These are phyloP conservation scores for Pleuronectes platessa DNA, from an alignment of 2,113 vertebrate species.

Conservation along the genomic window DNA sequence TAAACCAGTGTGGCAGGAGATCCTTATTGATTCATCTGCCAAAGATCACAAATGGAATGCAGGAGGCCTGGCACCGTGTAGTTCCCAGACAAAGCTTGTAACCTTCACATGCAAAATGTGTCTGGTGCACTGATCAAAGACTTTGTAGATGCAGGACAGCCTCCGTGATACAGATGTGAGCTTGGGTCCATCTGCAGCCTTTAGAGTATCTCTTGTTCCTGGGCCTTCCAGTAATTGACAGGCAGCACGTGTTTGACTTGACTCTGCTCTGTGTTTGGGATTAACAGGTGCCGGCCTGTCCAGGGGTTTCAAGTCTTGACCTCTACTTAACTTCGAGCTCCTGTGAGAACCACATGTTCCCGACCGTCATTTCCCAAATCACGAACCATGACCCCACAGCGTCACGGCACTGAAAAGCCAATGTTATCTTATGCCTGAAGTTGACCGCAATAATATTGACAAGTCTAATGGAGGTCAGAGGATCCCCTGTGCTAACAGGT, in stretches of 20 bases:
- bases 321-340: slow-evolving; percentile 31
- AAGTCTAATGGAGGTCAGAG: slow-evolving; percentile 56
- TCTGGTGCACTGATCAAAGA: slow-evolving; percentile 36
- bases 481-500: slow-evolving; percentile 49
- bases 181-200: not conserved
- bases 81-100: not conserved
- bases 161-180: slow-evolving; percentile 27
- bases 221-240: not conserved
- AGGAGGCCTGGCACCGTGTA: slow-evolving; percentile 1
- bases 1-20: slow-evolving; percentile 2
- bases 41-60: slow-evolving; percentile 14
- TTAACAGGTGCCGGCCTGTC: slow-evolving; percentile 5
- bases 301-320: slow-evolving; percentile 22
- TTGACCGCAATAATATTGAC: slow-evolving; percentile 65
- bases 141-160: not conserved
- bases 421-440: slow-evolving; percentile 49
- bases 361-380: slow-evolving; percentile 24
- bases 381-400: slow-evolving; percentile 26
- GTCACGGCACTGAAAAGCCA: slow-evolving; percentile 27
- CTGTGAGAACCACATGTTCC: slow-evolving; percentile 32
- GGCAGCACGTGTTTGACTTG: not conserved
- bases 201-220: not conserved
- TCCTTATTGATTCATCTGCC: slow-evolving; percentile 16
- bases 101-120: slow-evolving; percentile 1
- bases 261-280: slow-evolving; percentile 1